Percentiles rank a stretch among this genome's conserved stretches.
Evolutionary conservation across 2,113 vertebrate genomes (phyloP).

Genomic region (Eurypyga helias): DNA sequence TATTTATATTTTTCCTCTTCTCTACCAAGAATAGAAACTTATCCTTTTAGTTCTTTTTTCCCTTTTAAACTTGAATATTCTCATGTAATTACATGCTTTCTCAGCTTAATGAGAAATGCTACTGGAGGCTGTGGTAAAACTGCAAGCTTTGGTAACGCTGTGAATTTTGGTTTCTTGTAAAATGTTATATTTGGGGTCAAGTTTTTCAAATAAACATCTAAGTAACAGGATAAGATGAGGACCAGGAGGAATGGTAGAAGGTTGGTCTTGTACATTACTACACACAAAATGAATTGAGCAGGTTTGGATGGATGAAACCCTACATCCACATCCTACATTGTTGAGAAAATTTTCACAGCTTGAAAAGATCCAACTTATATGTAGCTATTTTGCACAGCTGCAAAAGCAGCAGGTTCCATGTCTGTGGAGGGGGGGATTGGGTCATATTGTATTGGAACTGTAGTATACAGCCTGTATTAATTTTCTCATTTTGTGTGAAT

Average conservation of each 20-base stretch:
- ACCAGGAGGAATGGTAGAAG: background rate
- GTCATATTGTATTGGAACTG: background rate
- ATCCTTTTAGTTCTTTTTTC: background rate
- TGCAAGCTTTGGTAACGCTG: background rate
- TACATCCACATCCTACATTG: background rate
- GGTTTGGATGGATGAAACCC: background rate
- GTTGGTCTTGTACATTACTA: background rate
- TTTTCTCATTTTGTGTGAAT: slow-evolving; percentile 46
- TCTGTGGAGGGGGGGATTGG: background rate
- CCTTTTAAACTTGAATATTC: background rate
- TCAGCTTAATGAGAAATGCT: background rate
- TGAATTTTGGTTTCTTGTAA: background rate
- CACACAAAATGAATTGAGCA: background rate
- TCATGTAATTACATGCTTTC: background rate
- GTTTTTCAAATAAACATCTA: background rate
- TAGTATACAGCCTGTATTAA: background rate
- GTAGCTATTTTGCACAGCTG: background rate
- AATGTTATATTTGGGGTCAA: background rate
- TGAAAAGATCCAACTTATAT: background rate
- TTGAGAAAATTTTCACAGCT: background rate
- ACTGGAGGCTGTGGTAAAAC: background rate
- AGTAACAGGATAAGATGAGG: background rate
- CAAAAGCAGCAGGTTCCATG: background rate
- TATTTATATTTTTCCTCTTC: background rate
- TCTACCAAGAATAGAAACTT: background rate